Evolutionary conservation across 64 coral and sea anemone genomes (phyloP).

Genomic region (Anthopleura sola): DNA sequence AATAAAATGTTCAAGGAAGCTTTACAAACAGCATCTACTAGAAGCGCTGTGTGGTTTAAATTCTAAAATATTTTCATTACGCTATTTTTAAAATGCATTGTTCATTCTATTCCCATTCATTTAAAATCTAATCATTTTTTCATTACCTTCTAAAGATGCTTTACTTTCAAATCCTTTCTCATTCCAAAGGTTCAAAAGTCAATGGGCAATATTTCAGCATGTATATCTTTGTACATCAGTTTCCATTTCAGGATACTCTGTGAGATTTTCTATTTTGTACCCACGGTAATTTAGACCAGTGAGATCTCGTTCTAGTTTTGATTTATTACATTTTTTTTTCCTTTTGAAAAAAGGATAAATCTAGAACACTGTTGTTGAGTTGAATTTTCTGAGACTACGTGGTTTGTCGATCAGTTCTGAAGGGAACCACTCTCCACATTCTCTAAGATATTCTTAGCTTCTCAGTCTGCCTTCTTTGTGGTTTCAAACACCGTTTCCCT

Average conservation of each 20-base stretch:
- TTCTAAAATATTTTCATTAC: slow-evolving; percentile 10
- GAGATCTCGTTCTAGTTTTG: background rate
- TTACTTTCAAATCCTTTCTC: background rate
- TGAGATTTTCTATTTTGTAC: background rate
- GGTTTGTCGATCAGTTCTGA: background rate
- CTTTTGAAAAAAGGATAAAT: background rate
- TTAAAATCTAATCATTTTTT: background rate
- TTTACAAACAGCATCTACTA: background rate
- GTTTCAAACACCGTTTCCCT: slow-evolving; percentile 24
- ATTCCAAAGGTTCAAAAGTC: background rate
- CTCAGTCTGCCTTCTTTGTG: background rate
- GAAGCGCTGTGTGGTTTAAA: background rate
- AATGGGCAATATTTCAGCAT: background rate
- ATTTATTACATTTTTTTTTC: background rate
- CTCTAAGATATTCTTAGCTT: background rate
- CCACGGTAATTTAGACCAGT: background rate
- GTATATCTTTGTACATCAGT: background rate
- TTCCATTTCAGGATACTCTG: background rate
- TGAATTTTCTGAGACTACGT: no score
- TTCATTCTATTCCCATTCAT: background rate
- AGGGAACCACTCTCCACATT: background rate
- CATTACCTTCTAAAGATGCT: background rate
- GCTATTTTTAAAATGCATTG: background rate
- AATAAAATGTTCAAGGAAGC: background rate
- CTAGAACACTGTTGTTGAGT: background rate